Evolutionary conservation across 2,797 vertebrate species (phyloP), one percentile per base, ranked within the genome.

Genomic region (Myripristis murdjan): DNA sequence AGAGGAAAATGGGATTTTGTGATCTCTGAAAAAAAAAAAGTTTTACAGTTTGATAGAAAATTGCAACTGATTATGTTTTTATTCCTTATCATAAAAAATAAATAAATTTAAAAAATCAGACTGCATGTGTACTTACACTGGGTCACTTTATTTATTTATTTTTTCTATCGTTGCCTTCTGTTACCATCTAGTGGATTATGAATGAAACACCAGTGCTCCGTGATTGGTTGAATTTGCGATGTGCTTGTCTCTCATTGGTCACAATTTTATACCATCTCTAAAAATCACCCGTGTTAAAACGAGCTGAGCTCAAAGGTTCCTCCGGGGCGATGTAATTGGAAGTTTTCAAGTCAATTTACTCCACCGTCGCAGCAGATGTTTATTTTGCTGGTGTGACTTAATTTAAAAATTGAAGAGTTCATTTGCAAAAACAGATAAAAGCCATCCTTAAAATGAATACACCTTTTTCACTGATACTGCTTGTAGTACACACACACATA

Each of bases 191-290:
- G 77, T 77, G 89, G 79, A 48, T 0, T 3, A 4, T 0, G 1
- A 0, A 0, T 1, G 10, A 2, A 69, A 2, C 22, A 0, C 57
- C 64, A 0, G 1, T 52, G 5, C 1, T 47, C n/a, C 0, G 46
- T 66, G 75, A 90, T 90, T 91, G 88, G 88, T 65, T 73, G 20
- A 74, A 28, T 79, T n/a, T n/a, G n/a, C n/a, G n/a, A n/a, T n/a
- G n/a, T n/a, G n/a, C n/a, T n/a, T n/a, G n/a, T n/a, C n/a, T n/a
- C n/a, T n/a, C n/a, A n/a, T n/a, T n/a, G n/a, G n/a, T n/a, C n/a
- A n/a, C n/a, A n/a, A 23, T 23, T 14, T 7, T 9, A 2, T 2
- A 9, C 52, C 64, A 8, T 77, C 55, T 15, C 5, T 14, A 64
- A 81, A 77, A 49, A 0, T 0, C 47, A 15, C 86, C 82, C 88